These are phyloP conservation scores for Platanista minor DNA, from an alignment of 2,113 vertebrate genomes.

Conservation along the genomic window DNA sequence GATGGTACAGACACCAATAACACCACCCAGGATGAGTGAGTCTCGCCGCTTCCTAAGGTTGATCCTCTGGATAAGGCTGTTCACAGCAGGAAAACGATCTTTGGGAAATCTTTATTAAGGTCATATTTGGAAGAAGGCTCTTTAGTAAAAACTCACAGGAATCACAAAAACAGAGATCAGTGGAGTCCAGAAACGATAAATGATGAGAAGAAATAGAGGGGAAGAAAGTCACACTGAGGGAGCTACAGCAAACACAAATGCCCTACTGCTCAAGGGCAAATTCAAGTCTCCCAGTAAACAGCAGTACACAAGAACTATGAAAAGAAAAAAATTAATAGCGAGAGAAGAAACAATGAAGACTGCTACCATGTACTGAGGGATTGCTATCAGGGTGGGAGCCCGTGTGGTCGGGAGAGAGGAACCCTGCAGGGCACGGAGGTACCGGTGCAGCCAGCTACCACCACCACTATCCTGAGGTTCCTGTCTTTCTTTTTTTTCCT, in stretches of 20 bases:
- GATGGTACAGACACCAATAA: slow-evolving; percentile 95
- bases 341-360: neutral
- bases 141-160: slow-evolving; percentile 17
- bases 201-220: neutral
- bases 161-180: neutral
- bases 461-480: rapidly evolving
- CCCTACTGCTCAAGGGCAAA: neutral
- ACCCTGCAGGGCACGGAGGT: neutral
- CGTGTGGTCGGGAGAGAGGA: neutral
- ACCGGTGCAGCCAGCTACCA: neutral
- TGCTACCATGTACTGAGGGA: neutral
- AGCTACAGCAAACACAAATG: neutral
- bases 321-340: neutral
- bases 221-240: neutral
- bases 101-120: slow-evolving; percentile 79
- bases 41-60: slow-evolving; percentile 96
- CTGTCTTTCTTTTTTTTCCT: neutral
- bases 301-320: neutral
- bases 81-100: slow-evolving; percentile 98
- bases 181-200: neutral
- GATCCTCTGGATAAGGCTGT: slow-evolving; percentile 97
- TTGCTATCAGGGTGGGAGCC: neutral
- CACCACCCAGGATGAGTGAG: slow-evolving; percentile 91
- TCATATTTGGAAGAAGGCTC: neutral
- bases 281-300: neutral